phyloP scores from a whole-genome alignment of 2,113 vertebrate species.

The Cynopterus brachyotis region DNA sequence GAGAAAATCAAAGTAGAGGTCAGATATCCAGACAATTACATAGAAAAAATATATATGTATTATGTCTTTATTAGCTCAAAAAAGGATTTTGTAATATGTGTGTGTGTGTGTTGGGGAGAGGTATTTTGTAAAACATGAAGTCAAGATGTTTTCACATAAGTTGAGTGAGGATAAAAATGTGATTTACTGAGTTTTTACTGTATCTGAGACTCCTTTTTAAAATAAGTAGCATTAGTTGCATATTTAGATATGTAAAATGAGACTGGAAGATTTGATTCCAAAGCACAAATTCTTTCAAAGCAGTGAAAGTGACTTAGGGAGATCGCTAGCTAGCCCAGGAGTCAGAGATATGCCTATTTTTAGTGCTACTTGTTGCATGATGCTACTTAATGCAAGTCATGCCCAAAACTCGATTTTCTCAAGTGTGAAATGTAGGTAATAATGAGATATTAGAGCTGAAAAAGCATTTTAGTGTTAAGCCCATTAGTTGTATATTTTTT shows the following conservation, averaged over 20 bases:
- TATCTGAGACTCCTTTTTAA: neutral
- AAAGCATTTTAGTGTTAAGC: neutral
- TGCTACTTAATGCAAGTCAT: neutral
- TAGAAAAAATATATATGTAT: neutral
- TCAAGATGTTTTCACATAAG: neutral
- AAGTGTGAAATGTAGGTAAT: neutral
- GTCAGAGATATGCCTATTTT: fast-evolving
- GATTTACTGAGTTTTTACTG: neutral
- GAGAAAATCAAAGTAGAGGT: neutral
- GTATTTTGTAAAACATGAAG: neutral
- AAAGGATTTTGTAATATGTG: neutral
- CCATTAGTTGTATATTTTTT: neutral
- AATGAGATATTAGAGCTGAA: neutral
- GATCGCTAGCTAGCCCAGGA: neutral
- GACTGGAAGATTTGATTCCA: neutral
- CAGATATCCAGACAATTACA: neutral
- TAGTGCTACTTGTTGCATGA: fast-evolving
- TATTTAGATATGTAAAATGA: neutral
- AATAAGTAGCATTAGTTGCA: neutral
- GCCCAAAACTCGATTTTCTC: neutral
- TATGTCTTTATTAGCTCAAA: neutral
- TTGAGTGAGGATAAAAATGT: neutral
- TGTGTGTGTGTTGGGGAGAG: too few relatives aligned
- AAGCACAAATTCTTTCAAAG: neutral
- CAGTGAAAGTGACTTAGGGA: neutral